Base-by-base conservation (phyloP, 2,797 vertebrate species). In the Pelochelys cantorii region DNA sequence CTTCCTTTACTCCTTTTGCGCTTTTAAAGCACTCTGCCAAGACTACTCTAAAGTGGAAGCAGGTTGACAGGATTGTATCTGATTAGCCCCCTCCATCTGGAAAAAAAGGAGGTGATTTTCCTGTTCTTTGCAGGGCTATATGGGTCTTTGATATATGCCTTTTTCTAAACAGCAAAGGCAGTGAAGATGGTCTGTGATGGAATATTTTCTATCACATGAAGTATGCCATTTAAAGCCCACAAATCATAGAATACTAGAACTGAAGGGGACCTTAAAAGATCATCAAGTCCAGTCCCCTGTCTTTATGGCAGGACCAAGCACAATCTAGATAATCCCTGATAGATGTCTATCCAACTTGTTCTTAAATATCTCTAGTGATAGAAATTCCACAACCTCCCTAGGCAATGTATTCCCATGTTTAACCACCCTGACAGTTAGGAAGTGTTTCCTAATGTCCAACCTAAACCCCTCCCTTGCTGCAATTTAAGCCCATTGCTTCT, bases 121-220 rank as follows among this genome's bases (percentile, higher is more conserved):
- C 94, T 95, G 94, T 87, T 95, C 91, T 94, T 96, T 60, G 81
- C 93, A 96, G 95, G 81, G 92, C 92, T 83, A 68, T 87, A 80
- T 42, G 85, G 82, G 85, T 88, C 94, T 96, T 91, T 95, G 95
- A 94, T 95, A 91, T 83, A 95, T 91, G 71, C 92, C 83, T 96
- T 78, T 55, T 87, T 23, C 91, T 93, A 84, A 96, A 94, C 17
- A 90, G 87, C 78, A 77, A 29, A 77, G 42, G 23, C 42, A 77
- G 42, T 52, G 14, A 77, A 90, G 89, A 89, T 92, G 87, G 91
- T 18, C 91, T 37, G 75, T 87, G 94, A 96, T 60, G 86, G 94
- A 96, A 92, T 92, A 94, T 95, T 20, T 94, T 79, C 81, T 89
- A 85, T 90, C 84, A 79, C 74, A 84, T 62, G 81, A 92, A 93